Evolutionary conservation across 2,888 invertebrate genomes (phyloP).

Genomic region (Rhynchonema sp.): DNA sequence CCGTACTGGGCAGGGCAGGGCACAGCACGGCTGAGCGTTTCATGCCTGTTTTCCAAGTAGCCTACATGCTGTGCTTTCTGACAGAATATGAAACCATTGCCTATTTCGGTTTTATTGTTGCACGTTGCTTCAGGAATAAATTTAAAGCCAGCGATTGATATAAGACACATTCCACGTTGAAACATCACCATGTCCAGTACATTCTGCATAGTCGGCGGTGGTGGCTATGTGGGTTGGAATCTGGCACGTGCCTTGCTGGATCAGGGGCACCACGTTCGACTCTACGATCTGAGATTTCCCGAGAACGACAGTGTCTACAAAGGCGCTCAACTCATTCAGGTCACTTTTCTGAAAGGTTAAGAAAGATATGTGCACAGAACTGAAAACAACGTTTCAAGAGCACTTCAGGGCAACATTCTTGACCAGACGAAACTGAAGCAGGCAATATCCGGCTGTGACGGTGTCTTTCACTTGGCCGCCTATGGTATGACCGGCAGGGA

Average conservation of each 20-base stretch:
- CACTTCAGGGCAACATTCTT: conserved; percentile 28
- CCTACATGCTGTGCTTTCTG: too few species aligned
- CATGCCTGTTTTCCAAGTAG: too few species aligned
- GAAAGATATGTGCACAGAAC: too few species aligned
- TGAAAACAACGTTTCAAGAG: too few species aligned
- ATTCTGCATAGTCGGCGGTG: conserved; percentile 29
- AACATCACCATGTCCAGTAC: too few species aligned
- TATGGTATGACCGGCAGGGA: conserved; percentile 33
- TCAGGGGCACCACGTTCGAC: conserved; percentile 25
- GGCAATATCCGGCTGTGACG: conserved; percentile 25
- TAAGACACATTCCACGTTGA: too few species aligned
- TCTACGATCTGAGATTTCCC: conserved; percentile 23
- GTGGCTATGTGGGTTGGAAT: conserved; percentile 31
- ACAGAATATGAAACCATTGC: too few species aligned
- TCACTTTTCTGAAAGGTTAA: not conserved
- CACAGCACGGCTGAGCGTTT: too few species aligned
- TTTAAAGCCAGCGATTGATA: too few species aligned
- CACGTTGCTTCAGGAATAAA: too few species aligned
- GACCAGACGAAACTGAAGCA: conserved; percentile 17
- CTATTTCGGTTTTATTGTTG: too few species aligned
- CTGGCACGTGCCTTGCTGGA: conserved; percentile 25
- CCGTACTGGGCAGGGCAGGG: too few species aligned
- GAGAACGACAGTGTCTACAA: not conserved
- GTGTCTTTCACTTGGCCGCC: conserved; percentile 34
- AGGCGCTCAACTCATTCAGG: not conserved